Evolutionary conservation across 2,797 vertebrate species (phyloP).

Genomic region (Tapirus indicus): DNA sequence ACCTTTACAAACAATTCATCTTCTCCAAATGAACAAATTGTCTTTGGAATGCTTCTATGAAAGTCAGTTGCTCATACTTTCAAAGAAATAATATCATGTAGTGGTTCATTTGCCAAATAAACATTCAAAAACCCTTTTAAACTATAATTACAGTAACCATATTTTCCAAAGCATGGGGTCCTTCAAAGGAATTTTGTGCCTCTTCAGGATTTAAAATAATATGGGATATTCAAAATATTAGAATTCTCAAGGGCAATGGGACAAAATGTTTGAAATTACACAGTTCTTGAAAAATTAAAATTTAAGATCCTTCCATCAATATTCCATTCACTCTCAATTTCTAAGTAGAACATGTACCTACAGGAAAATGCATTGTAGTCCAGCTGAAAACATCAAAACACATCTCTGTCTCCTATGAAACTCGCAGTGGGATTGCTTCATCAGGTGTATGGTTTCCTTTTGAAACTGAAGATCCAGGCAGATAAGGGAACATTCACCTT

Average conservation of each 20-base stretch:
- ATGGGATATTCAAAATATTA: neutral
- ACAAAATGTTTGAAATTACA: constrained; percentile 44
- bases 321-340: neutral
- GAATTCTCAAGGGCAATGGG: neutral
- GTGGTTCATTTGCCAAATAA: neutral
- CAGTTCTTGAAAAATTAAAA: neutral
- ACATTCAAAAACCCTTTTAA: neutral
- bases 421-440: neutral
- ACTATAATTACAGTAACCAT: neutral
- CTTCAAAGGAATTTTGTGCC: neutral
- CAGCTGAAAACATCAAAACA: neutral
- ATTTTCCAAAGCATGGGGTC: neutral
- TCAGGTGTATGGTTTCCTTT: neutral
- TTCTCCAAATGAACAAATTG: neutral
- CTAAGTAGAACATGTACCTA: neutral
- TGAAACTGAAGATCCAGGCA: neutral
- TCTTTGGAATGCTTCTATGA: neutral
- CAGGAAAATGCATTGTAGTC: neutral
- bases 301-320: neutral
- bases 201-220: constrained; percentile 46
- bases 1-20: neutral
- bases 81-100: neutral
- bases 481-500: neutral
- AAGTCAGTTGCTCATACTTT: constrained; percentile 18
- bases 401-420: neutral